Percentiles rank a stretch among this genome's conserved stretches.
These are phyloP conservation scores for Pelobates fuscus DNA, from an alignment of 2,113 vertebrate genomes.

Conservation along the genomic window DNA sequence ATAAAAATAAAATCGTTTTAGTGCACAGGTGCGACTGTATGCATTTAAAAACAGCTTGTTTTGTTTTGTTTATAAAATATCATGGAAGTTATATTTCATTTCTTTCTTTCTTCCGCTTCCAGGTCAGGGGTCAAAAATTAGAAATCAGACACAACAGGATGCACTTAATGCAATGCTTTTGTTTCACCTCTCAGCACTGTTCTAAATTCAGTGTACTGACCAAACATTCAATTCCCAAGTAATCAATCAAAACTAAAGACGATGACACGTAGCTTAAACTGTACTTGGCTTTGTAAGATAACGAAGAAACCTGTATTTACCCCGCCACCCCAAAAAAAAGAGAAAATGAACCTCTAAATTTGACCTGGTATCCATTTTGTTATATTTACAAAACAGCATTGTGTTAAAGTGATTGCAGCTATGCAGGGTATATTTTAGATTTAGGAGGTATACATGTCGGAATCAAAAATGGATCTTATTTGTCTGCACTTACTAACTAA, in stretches of 20 bases:
- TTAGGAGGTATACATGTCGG: no score
- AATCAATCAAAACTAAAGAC: constrained; percentile 20
- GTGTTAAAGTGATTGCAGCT: no score
- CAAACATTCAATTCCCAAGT: constrained; percentile 32
- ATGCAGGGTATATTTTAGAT: no score
- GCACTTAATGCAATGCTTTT: constrained; percentile 3
- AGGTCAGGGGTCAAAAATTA: constrained; percentile 19
- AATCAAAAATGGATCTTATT: no score
- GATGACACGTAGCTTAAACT: constrained; percentile 6
- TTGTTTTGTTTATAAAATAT: not conserved
- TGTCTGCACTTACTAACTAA: no score
- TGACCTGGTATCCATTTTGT: no score
- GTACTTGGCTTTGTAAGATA: not conserved
- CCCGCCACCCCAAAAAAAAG: not conserved
- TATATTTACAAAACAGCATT: no score
- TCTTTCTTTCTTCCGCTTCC: not conserved
- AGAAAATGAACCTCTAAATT: not conserved
- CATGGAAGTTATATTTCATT: constrained; percentile 36
- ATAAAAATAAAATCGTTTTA: not conserved
- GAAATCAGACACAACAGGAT: constrained; percentile 49
- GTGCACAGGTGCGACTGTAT: not conserved
- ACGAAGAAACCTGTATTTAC: not conserved
- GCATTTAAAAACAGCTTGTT: not conserved
- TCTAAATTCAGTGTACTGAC: not conserved
- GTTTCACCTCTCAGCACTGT: constrained; percentile 20